Evolutionary conservation across 2,797 vertebrate species (phyloP), one percentile per base, ranked within the genome.

Genomic region (Coregonus ussuriensis): DNA sequence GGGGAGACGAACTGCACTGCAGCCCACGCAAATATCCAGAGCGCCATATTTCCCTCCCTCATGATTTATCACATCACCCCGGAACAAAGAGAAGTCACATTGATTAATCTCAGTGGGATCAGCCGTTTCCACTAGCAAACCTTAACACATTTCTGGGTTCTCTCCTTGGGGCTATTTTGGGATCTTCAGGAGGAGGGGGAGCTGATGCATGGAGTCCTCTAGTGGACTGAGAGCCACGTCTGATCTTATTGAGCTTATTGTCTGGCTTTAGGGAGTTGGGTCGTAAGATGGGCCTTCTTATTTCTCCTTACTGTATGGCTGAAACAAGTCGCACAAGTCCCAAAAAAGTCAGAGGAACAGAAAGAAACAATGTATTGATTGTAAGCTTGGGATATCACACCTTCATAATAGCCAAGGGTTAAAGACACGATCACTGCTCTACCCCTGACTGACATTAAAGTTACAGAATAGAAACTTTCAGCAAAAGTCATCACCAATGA

Each of bases 91-190:
- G 83, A 63, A 87, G 78, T 85, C 82, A 79, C 77, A 81, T 81
- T 84, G 80, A 79, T 77, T 83, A 75, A 84, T 86, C 82, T 83
- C 71, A 6, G 52, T 25, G 77, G 83, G 78, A 80, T 81, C 71
- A 80, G 81, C 82, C 69, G 66, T 86, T 87, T 86, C 84, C 37
- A 52, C 71, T 82, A 76, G 78, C 79, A 87, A 86, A 88, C 87
- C 86, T 86, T 88, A 85, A 88, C 86, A 86, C 85, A 88, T 81
- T 90, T 86, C 51, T 62, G 53, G 63, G 74, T 82, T 82, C 78
- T 76, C 77, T 77, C 80, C 79, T 82, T 78, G 76, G 29, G 33
- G 81, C 83, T 87, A 87, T 86, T 89, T 86, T 86, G 71, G 76
- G 81, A 83, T 75, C 67, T 71, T 18, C 69, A 4, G 18, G 71